A percentile compares a stretch with the other conserved stretches of the same genome.
Conservation (phyloP, 2,888 invertebrate species). For the Pandemis corylana region DNA sequence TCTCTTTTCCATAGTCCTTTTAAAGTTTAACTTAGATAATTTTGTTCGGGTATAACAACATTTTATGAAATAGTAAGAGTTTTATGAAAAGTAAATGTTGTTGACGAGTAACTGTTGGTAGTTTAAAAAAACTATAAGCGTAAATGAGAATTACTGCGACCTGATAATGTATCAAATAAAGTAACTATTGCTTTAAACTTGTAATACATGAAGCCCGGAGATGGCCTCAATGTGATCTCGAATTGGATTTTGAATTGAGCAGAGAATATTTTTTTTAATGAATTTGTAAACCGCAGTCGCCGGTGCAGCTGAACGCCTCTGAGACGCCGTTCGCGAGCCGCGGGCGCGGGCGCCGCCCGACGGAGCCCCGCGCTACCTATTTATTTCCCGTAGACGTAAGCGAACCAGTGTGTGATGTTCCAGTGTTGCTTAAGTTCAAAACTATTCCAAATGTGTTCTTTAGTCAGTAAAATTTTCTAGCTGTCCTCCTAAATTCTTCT, state of each 20-base stretch:
- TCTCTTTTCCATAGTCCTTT: slow-evolving; percentile 37
- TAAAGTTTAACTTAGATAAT: slow-evolving; percentile 46
- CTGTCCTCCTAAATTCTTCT: background rate
- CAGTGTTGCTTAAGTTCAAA: slow-evolving; percentile 21
- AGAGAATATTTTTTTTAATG: slow-evolving; percentile 46
- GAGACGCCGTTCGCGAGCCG: background rate
- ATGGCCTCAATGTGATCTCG: slow-evolving; percentile 80
- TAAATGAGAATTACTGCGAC: slow-evolving; percentile 58
- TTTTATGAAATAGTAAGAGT: slow-evolving; percentile 44
- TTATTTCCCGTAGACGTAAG: slow-evolving; percentile 14
- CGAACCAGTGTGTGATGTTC: background rate
- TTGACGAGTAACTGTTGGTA: slow-evolving; percentile 51
- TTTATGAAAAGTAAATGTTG: slow-evolving; percentile 50
- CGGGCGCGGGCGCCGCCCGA: background rate
- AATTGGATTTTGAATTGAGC: slow-evolving; percentile 71
- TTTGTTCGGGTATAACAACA: slow-evolving; percentile 45
- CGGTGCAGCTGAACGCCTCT: slow-evolving; percentile 21
- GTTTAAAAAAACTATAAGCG: slow-evolving; percentile 50
- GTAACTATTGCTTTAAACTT: slow-evolving; percentile 70
- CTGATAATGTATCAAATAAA: slow-evolving; percentile 68
- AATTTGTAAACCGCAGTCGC: slow-evolving; percentile 29
- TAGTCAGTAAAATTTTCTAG: slow-evolving; percentile 7
- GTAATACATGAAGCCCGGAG: slow-evolving; percentile 74
- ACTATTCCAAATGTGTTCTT: slow-evolving; percentile 13
- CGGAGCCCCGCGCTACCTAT: background rate